Base-by-base conservation (phyloP, 2,888 invertebrate species). In the Drosophila eohydei region DNA sequence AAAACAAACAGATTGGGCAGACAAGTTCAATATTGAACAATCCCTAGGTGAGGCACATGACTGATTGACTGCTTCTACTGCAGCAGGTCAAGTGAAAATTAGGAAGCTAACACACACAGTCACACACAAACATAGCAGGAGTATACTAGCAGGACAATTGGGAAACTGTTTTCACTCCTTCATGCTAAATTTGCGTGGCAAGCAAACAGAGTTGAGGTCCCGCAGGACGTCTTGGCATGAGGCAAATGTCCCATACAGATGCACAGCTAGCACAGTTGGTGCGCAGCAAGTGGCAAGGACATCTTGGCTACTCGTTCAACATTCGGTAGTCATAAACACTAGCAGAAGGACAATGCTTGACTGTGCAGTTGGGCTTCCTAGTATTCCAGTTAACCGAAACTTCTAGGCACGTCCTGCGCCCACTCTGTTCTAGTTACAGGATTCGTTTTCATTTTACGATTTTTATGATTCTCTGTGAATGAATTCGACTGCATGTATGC, bases 151-250 rank as follows among this genome's bases (percentile, higher is more conserved):
- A 36, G 52, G 65, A 65, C 70, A 78, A 75, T 80, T 82, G 89
- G 73, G 75, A 81, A 74, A 79, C 74, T 63, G 77, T 86, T 86
- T 87, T 90, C 89, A 83, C 87, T 90, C 87, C 87, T 87, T 90
- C 89, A 90, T 90, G 87, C 84, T 88, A 90, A 88, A 88, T 90
- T 88, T 81, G 70, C 57, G 54, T 56, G 66, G 60, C 83, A 83
- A 83, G 83, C 85, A 88, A 80, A 71, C 72, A 44, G 51, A 34
- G 80, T 51, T 62, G 51, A 69, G 50, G 67, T 83, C 83, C 88
- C 89, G 63, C 57, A 62, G 88, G 89, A 74, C 55, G 48, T 46
- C 57, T 65, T 65, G 68, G 70, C 74, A 75, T 80, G 80, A 75
- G 78, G 61, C 80, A 80, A 71, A 59, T 46, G 21, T 36, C 51